Conservation (phyloP, 2,797 vertebrate species). For the Meda fulgida region DNA sequence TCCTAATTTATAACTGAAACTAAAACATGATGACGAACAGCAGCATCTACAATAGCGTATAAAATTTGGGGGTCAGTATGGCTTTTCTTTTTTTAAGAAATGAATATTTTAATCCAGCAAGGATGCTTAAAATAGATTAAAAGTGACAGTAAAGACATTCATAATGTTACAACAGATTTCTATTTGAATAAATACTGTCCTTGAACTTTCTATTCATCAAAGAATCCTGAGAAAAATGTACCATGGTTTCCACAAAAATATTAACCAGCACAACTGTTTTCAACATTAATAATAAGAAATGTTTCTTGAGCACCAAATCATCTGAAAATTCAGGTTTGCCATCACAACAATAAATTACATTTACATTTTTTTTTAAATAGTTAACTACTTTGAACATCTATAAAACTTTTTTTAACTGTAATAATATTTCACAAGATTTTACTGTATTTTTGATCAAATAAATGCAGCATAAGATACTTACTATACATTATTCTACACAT, state of each 20-base stretch:
- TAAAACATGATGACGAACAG: neutral
- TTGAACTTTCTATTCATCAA: neutral
- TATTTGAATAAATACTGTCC: neutral
- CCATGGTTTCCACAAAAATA: neutral
- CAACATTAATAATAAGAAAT: neutral
- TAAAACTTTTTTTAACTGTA: too few species aligned
- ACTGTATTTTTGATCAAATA: neutral
- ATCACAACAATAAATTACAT: neutral
- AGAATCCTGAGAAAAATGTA: neutral
- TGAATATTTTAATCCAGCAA: neutral
- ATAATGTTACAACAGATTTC: too few species aligned
- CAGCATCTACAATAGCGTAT: neutral
- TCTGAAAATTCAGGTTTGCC: neutral
- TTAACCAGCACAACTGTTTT: neutral
- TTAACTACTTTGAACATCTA: too few species aligned
- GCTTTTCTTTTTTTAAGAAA: neutral
- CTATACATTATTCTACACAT: neutral
- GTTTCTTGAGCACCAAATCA: neutral
- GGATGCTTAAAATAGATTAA: neutral
- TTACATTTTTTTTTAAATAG: neutral
- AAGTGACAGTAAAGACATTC: neutral
- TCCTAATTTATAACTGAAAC: neutral
- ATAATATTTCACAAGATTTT: too few species aligned
- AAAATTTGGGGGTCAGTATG: neutral
- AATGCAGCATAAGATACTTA: neutral